These are phyloP conservation scores for Pammene fasciana DNA, from an alignment of 2,888 invertebrate genomes.

Conservation along the genomic window DNA sequence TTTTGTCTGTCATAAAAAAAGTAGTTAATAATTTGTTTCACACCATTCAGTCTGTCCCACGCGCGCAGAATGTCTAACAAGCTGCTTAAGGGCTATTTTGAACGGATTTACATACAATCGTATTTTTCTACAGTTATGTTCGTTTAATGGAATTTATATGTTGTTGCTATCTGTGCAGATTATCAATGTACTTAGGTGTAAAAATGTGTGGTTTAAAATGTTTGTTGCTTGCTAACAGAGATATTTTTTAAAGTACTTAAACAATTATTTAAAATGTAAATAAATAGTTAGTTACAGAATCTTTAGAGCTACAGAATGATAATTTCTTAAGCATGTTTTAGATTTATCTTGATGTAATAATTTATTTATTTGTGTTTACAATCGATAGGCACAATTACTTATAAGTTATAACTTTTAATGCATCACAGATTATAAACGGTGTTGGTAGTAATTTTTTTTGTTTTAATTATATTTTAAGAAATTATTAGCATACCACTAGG, in stretches of 20 bases:
- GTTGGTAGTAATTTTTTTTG: no score
- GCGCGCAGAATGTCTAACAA: slow-evolving; percentile 28
- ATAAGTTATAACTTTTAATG: no score
- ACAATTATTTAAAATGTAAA: no score
- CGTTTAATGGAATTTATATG: slow-evolving; percentile 23
- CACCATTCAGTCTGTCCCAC: slow-evolving; percentile 27
- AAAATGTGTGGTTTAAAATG: neutral
- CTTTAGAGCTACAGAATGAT: no score
- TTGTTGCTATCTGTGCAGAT: slow-evolving; percentile 9
- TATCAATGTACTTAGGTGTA: slow-evolving; percentile 10
- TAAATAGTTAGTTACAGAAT: no score
- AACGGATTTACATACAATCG: slow-evolving; percentile 34
- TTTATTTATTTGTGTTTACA: no score
- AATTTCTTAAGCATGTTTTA: no score
- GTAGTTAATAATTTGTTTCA: slow-evolving; percentile 3
- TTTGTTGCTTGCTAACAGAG: neutral
- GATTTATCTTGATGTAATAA: no score
- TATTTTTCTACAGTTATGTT: slow-evolving; percentile 19
- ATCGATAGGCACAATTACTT: no score
- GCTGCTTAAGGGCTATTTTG: slow-evolving; percentile 7
- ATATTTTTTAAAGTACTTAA: neutral
- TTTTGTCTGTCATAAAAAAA: slow-evolving; percentile 10
- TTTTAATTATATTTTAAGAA: no score
- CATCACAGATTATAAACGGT: no score
- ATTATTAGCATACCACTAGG: no score